Evolutionary conservation across 2,888 invertebrate genomes (phyloP).

Genomic region (Leptothorax acervorum): DNA sequence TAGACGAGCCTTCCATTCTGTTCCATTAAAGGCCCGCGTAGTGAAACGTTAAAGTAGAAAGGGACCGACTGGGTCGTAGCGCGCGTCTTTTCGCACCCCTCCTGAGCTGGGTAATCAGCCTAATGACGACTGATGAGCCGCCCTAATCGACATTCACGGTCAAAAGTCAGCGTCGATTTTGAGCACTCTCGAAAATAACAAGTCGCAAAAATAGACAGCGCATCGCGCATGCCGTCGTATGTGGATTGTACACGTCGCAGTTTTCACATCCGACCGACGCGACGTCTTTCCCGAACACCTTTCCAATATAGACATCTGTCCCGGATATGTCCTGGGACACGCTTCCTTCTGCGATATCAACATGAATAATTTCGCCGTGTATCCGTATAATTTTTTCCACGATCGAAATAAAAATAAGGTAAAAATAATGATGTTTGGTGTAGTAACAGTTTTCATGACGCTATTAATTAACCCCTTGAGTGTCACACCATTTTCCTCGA

Average conservation of each 20-base stretch:
- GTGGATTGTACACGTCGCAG: constrained; percentile 25
- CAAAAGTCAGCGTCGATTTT: constrained; percentile 28
- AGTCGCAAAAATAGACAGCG: constrained; percentile 20
- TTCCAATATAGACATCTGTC: constrained; percentile 47
- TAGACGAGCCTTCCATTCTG: constrained; percentile 38
- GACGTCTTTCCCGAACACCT: constrained; percentile 17
- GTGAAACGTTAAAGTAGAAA: constrained; percentile 40
- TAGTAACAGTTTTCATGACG: background rate
- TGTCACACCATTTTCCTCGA: too few relatives aligned
- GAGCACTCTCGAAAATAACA: constrained; percentile 38
- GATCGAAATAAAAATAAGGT: background rate
- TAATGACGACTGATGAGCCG: constrained; percentile 66
- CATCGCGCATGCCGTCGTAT: background rate
- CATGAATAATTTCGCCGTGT: constrained; percentile 45
- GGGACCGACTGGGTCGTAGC: background rate
- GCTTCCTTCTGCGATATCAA: constrained; percentile 1
- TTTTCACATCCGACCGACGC: constrained; percentile 41
- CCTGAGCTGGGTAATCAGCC: constrained; percentile 56
- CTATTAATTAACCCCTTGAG: too few relatives aligned
- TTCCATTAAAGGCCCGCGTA: constrained; percentile 50
- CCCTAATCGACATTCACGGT: constrained; percentile 46
- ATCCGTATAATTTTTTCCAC: background rate
- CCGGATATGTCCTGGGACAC: background rate
- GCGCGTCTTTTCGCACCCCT: constrained; percentile 31
- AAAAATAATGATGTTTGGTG: constrained; percentile 21